phyloP scores from a whole-genome alignment of 1,140 invertebrate genomes.

The fruit fly (Drosophila melanogaster) region Release_6_plus_ISO1_MT NT_033779.5:16216001-16216500 shows the following conservation, averaged over 20 bases:
- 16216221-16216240: slow-evolving; percentile 33
- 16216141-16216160: too few species aligned
- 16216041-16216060: background rate
- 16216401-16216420: slow-evolving; percentile 83
- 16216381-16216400: slow-evolving; percentile 83
- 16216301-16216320: slow-evolving; percentile 49
- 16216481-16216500: slow-evolving; percentile 6
- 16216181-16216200: too few species aligned
- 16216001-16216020: background rate
- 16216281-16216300: slow-evolving; percentile 62
- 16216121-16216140: too few species aligned
- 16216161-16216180: too few species aligned
- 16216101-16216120: too few species aligned
- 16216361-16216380: slow-evolving; percentile 76
- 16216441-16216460: slow-evolving; percentile 78
- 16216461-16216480: background rate
- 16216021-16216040: background rate
- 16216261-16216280: slow-evolving; percentile 25
- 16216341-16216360: slow-evolving; percentile 50
- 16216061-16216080: too few species aligned
- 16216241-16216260: slow-evolving; percentile 16
- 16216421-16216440: slow-evolving; percentile 82
- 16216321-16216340: slow-evolving; percentile 33
- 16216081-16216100: too few species aligned
- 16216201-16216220: background rate